Evolutionary conservation across 2,113 vertebrate genomes (phyloP).

Genomic region (Zingel zingel): DNA sequence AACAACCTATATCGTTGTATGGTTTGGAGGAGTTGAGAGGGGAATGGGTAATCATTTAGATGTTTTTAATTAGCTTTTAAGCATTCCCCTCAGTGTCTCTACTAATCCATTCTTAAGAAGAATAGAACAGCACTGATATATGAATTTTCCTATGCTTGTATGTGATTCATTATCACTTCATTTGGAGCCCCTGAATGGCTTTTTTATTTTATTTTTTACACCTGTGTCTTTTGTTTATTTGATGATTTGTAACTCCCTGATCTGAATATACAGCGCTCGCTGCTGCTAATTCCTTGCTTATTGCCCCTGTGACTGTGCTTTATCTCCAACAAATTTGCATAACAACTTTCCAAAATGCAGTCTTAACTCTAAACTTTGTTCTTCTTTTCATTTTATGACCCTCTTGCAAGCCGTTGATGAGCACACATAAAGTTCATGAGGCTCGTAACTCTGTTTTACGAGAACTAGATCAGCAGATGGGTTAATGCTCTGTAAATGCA

Average conservation of each 20-base stretch:
- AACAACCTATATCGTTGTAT: too few species aligned
- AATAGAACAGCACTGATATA: conserved; percentile 38
- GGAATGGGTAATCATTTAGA: conserved; percentile 14
- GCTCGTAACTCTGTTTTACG: conserved; percentile 66
- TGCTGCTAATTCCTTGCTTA: conserved; percentile 57
- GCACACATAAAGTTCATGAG: conserved; percentile 60
- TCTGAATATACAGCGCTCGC: neutral
- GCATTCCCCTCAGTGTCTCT: conserved; percentile 32
- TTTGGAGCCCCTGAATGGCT: conserved; percentile 13
- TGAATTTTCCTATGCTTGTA: conserved; percentile 46
- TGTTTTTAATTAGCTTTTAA: conserved; percentile 59
- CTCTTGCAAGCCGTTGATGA: conserved; percentile 62
- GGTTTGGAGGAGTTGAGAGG: too few species aligned
- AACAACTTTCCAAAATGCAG: conserved; percentile 51
- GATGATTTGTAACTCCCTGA: conserved; percentile 30
- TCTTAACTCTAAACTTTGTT: conserved; percentile 54
- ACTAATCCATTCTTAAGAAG: conserved; percentile 26
- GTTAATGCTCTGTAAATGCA: conserved; percentile 69
- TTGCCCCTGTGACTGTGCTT: conserved; percentile 28
- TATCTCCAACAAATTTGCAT: conserved; percentile 35
- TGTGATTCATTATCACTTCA: conserved; percentile 41
- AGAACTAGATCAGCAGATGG: conserved; percentile 64
- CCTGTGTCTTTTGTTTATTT: conserved; percentile 36
- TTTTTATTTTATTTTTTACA: conserved; percentile 34
- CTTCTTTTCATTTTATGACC: conserved; percentile 54